A percentile compares a stretch with the other conserved stretches of the same genome.
phyloP scores from a whole-genome alignment of 64 coral and sea anemone genomes.

The Trachythela sp. region DNA sequence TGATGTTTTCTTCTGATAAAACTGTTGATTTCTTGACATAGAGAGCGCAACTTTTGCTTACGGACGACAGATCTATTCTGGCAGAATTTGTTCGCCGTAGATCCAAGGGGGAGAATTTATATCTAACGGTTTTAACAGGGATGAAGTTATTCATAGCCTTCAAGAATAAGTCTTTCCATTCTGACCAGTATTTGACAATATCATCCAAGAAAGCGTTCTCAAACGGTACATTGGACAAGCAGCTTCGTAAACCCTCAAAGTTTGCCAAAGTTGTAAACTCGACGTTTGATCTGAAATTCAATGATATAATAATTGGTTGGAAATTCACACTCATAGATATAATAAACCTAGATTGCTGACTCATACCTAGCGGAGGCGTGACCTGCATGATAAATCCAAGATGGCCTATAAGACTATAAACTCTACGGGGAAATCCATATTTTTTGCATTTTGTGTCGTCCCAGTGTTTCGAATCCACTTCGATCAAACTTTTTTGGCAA shows the following conservation, averaged over 20 bases:
- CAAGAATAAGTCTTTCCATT: constrained; percentile 36
- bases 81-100: constrained; percentile 24
- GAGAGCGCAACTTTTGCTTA: constrained; percentile 33
- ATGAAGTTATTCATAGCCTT: background rate
- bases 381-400: too few relatives aligned
- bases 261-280: constrained; percentile 24
- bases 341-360: too few relatives aligned
- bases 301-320: background rate
- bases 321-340: too few relatives aligned
- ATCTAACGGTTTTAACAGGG: constrained; percentile 5
- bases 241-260: constrained; percentile 7
- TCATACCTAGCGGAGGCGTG: too few relatives aligned
- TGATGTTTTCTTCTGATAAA: background rate
- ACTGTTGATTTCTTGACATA: background rate
- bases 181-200: constrained; percentile 14
- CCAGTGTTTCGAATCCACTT: too few relatives aligned
- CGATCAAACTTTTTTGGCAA: too few relatives aligned
- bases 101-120: constrained; percentile 33
- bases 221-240: constrained; percentile 19
- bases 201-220: background rate
- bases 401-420: too few relatives aligned
- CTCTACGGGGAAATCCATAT: too few relatives aligned
- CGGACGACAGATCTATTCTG: background rate
- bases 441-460: too few relatives aligned
- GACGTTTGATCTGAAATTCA: constrained; percentile 19